Evolutionary conservation across 2,113 vertebrate species (phyloP).

Genomic region (Oceanodroma tethys): DNA sequence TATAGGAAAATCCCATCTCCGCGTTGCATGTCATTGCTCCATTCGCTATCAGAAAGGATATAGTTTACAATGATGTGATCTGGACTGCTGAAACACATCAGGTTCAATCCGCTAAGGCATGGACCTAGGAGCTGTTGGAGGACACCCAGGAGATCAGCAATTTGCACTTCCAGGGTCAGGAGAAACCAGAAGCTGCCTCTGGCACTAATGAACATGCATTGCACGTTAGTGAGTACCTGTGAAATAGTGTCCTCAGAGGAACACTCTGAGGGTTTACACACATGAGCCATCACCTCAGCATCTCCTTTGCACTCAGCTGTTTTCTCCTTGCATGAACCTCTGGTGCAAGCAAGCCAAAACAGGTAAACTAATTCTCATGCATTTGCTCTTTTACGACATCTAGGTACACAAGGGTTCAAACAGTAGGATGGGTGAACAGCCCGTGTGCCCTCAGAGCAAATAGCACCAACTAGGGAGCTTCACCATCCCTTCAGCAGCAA

Average conservation of each 20-base stretch:
- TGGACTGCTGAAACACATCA: background rate
- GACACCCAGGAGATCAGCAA: background rate
- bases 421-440: background rate
- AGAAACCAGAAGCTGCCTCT: background rate
- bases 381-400: background rate
- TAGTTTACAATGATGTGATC: background rate
- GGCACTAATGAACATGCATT: background rate
- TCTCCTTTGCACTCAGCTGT: background rate
- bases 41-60: background rate
- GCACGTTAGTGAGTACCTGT: background rate
- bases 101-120: background rate
- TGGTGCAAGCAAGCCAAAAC: background rate
- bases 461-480: background rate
- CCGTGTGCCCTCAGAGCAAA: background rate
- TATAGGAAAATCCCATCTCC: background rate
- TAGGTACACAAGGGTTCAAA: fast-evolving
- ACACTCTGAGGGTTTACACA: background rate
- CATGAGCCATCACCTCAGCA: background rate
- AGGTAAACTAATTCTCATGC: background rate
- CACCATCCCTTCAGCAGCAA: background rate
- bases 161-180: background rate
- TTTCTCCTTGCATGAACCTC: background rate
- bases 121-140: background rate
- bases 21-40: fast-evolving
- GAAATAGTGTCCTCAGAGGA: background rate